These are phyloP conservation scores for Ianthella basta DNA, from an alignment of 37 sponge, comb jelly and placozoan species.

Conservation along the genomic window DNA sequence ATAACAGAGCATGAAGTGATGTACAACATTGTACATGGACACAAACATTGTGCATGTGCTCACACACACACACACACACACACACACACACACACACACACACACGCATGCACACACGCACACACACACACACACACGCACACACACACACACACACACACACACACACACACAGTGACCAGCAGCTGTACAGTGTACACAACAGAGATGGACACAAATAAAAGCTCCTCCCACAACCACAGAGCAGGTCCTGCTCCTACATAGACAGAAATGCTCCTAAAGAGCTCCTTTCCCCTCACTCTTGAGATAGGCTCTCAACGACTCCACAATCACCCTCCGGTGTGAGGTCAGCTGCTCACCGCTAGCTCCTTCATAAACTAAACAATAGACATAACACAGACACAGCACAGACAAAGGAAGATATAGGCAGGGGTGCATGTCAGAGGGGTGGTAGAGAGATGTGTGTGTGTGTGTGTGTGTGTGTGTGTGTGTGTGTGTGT, in stretches of 20 bases:
- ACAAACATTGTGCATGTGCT: neutral
- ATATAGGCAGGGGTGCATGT: neutral
- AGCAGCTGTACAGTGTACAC: no score
- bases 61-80: neutral
- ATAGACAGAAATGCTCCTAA: no score
- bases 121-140: neutral
- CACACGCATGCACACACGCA: neutral
- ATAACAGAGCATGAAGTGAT: no score
- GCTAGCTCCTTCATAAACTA: neutral
- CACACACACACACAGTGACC: neutral
- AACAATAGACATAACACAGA: neutral
- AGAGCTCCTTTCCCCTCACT: conserved; percentile 25
- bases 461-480: no score
- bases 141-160: conserved; percentile 18
- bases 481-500: no score
- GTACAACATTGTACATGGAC: no score
- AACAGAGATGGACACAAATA: neutral
- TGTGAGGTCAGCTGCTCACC: conserved; percentile 32
- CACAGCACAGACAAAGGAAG: neutral
- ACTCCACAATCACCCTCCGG: conserved; percentile 44
- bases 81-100: neutral
- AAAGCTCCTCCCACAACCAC: neutral
- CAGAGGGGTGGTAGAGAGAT: no score
- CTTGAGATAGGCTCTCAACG: conserved; percentile 47
- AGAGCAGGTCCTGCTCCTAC: no score